Evolutionary conservation across 2,888 invertebrate species (phyloP).

Genomic region (Bugula neritina): DNA sequence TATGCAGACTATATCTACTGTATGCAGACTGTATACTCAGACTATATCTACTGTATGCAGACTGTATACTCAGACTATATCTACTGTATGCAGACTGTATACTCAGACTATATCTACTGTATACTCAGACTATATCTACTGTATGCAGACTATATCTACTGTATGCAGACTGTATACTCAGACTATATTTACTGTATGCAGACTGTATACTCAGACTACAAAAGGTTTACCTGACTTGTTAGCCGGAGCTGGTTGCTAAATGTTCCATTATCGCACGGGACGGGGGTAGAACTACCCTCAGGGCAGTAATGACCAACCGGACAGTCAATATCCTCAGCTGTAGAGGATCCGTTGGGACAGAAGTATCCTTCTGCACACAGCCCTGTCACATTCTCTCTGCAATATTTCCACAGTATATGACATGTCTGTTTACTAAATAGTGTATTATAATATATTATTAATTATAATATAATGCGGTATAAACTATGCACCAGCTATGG

Average conservation of each 20-base stretch:
- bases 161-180: conserved; percentile 40
- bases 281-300: conserved; percentile 38
- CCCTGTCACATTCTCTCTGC: conserved; percentile 29
- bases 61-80: too few relatives aligned
- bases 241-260: conserved; percentile 36
- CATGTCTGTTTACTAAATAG: too few relatives aligned
- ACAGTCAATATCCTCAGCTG: conserved; percentile 35
- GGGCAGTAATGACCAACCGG: conserved; percentile 42
- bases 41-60: too few relatives aligned
- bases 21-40: too few relatives aligned
- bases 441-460: too few relatives aligned
- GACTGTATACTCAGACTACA: background rate
- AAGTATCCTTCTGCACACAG: conserved; percentile 43
- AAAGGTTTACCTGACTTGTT: background rate
- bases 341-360: conserved; percentile 39
- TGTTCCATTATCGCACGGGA: conserved; percentile 46
- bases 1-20: too few relatives aligned
- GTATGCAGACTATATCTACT: too few relatives aligned
- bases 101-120: too few relatives aligned
- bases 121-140: too few relatives aligned
- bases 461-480: too few relatives aligned
- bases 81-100: too few relatives aligned
- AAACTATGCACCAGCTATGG: too few relatives aligned
- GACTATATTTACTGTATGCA: conserved; percentile 8
- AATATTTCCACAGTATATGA: background rate